Base-by-base conservation (phyloP, 2,113 vertebrate genomes). In the Zootoca vivipara region DNA sequence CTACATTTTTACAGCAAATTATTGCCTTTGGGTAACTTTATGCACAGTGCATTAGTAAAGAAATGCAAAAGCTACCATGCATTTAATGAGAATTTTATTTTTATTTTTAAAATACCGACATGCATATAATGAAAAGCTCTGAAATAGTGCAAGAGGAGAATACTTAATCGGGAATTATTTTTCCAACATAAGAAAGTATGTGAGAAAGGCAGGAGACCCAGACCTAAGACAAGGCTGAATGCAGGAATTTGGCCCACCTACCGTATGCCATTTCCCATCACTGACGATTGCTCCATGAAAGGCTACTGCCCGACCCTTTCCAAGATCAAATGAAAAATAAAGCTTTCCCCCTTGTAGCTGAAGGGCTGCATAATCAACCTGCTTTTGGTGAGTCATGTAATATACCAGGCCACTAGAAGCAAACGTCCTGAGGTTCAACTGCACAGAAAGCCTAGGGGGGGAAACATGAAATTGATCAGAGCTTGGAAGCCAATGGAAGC, bases 201-300 rank as follows among this genome's bases (percentile, higher is more conserved):
- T 38, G 78, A 86, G 3, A 35, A 70, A 81, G 28, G 2, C 18
- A 83, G 82, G 90, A 84, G 7, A 13, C 26, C 74, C 2, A 38
- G 82, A 4, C 64, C 22, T 52, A 86, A 78, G 15, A 65, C 1
- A 65, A 79, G 90, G 69, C 1, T 1, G 24, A 33, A 70, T 20
- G 38, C 5, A 35, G 46, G 9, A n/a, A 64, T 83, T 69, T 15
- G 0, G 0, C 73, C 38, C 33, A 96, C 97, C 67, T 94, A 99
- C 98, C 35, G 74, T 95, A 95, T 99, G 99, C 99, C 98, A 99
- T 84, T 94, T 95, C 89, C 99, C 99, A 13, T 99, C 97, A 15
- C 83, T 98, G 93, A 99, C 70, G 26, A 87, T 9, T 0, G 94
- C 79, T 3, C 97, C 95, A n/a, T 98, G 97, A 18, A 94, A 94